Base-by-base conservation (phyloP, 2,888 invertebrate genomes). In the Caenorhabditis plicata region DNA sequence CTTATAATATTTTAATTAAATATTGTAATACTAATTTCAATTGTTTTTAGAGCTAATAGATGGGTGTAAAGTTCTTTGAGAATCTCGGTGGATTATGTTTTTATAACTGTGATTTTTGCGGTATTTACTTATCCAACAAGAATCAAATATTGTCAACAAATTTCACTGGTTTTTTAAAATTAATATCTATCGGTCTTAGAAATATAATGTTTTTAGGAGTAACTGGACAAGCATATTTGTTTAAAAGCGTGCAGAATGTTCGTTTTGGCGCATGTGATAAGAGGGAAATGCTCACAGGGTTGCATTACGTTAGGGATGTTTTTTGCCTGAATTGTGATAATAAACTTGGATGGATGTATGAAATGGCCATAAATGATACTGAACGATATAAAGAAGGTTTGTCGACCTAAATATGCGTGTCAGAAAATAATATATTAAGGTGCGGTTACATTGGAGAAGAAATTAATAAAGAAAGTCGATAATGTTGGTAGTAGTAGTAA, bases 301-400 rank as follows among this genome's bases (percentile, higher is more conserved):
- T 83, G 4, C 96, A 98, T 82, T 53, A 32, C 22, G 55, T 63
- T 4, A 47, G 62, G 1, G 62, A 63, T 20, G 47, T 45, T 1
- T 57, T 43, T 17, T 63, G 62, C 33, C 11, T 23, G 1, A 8
- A 15, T 0, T 63, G 62, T 33, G 15, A 39, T 0, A 26, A 39
- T 7, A 33, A 48, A 9, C 5, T 77, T 13, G 85, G 85, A 36
- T 85, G 85, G 98, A 91, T 96, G 81, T 98, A 98, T 81, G 98
- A 98, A 83, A 96, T 92, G 85, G 98, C 98, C 5, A 93, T 92
- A 1, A 96, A 96, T 81, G 95, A 96, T 67, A 90, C 90, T 78
- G 96, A 98, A 82, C 88, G 92, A 13, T 82, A 82, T 62, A 85
- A 85, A 74, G 75, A 78, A 61, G 74, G 75, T 47, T 9, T 26